Percentiles rank a stretch among this genome's conserved stretches.
phyloP scores from a whole-genome alignment of 2,113 vertebrate species.

The Athene noctua region DNA sequence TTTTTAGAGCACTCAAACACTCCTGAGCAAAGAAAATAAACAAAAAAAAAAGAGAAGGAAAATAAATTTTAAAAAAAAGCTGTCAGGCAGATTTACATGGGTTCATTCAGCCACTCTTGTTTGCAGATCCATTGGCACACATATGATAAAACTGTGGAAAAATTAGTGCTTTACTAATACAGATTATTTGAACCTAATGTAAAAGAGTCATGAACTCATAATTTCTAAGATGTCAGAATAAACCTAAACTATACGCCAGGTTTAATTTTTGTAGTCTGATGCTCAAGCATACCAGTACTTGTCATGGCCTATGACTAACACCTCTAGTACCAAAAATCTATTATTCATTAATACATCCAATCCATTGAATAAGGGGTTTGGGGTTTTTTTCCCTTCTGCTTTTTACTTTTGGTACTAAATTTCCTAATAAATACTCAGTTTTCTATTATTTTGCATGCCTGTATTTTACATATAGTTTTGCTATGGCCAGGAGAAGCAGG shows the following conservation, averaged over 20 bases:
- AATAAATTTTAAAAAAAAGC: background rate
- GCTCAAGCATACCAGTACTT: background rate
- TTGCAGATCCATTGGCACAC: background rate
- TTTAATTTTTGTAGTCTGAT: background rate
- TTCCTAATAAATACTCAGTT: background rate
- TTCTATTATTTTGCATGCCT: background rate
- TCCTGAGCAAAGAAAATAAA: background rate
- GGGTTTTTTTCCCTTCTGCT: too few relatives aligned
- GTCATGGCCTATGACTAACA: background rate
- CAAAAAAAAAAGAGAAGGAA: background rate
- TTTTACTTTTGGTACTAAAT: background rate
- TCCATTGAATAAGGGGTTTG: background rate
- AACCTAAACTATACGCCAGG: background rate
- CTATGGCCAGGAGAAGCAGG: background rate
- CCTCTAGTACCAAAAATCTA: background rate
- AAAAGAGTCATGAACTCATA: background rate
- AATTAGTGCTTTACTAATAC: background rate
- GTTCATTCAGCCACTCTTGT: background rate
- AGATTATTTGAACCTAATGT: background rate
- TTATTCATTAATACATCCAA: background rate
- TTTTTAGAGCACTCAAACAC: background rate
- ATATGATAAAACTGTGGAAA: background rate
- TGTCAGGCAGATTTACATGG: background rate
- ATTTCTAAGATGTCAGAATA: background rate
- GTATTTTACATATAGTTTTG: background rate